Percentiles rank a stretch among this genome's conserved stretches.
Evolutionary conservation across 2,797 vertebrate species (phyloP).

Genomic region (Valencia hispanica): DNA sequence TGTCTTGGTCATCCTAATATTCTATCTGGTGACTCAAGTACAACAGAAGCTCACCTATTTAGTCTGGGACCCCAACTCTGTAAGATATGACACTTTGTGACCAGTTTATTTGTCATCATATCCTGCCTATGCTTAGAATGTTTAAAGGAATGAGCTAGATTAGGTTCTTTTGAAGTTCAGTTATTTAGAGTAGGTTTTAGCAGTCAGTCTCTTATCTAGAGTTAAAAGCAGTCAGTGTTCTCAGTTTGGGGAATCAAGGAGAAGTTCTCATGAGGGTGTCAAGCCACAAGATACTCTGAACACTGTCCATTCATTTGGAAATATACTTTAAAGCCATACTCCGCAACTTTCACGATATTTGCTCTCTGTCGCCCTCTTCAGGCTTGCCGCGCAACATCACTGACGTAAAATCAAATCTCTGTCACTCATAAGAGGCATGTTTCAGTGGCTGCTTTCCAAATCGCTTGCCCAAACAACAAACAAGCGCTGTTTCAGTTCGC

Average conservation of each 20-base stretch:
- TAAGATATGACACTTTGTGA: slow-evolving; percentile 68
- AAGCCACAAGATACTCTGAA: not conserved
- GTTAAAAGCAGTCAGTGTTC: not conserved
- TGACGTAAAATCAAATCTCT: too few species aligned
- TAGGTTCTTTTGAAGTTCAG: not conserved
- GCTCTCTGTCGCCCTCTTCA: too few species aligned
- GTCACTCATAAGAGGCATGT: too few species aligned
- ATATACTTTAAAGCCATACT: not conserved
- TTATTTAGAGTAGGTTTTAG: not conserved
- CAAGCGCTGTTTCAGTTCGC: too few species aligned
- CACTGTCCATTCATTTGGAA: not conserved
- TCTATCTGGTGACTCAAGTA: slow-evolving; percentile 86
- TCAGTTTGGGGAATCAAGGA: not conserved
- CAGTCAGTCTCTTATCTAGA: not conserved
- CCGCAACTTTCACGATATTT: too few species aligned
- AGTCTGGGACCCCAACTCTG: slow-evolving; percentile 85
- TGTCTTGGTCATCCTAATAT: slow-evolving; percentile 88
- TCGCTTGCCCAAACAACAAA: too few species aligned
- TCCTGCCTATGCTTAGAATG: too few species aligned
- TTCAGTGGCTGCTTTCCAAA: too few species aligned
- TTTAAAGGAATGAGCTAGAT: not conserved
- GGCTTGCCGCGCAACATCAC: too few species aligned
- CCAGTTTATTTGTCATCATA: not conserved
- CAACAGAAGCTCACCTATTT: slow-evolving; percentile 79
- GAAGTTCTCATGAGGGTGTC: not conserved